Evolutionary conservation across 2,113 vertebrate genomes (phyloP), one percentile per base, ranked within the genome.

Genomic region (Melanocharis versteri): DNA sequence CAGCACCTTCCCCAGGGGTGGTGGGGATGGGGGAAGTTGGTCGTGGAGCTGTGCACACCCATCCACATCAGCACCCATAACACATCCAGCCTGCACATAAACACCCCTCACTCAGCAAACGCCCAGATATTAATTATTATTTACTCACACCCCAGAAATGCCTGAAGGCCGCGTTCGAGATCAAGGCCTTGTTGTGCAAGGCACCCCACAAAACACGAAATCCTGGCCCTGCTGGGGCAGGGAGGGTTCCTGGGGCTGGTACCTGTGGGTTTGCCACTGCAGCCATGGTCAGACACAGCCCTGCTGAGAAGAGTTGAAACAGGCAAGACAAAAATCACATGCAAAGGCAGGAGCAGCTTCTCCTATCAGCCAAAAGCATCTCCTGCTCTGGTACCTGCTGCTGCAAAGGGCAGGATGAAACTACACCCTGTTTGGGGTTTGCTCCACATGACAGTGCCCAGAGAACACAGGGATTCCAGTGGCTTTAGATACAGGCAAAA

Each of bases 91-190:
- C 92, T 81, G 24, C 71, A 10, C 12, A 50, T 0, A 50, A 93
- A 90, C 89, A 79, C 31, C 65, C 83, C 58, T 20, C 0, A 11
- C 75, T 75, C 87, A 91, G 84, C 87, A 61, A 79, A 96, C 94
- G n/a, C 93, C 96, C 76, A 54, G 21, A 61, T 33, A 51, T 51
- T 94, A 95, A 95, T 96, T 93, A 73, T 47, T 97, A 80, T 96
- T 96, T 96, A 96, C 94, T 60, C 60, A 0, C 22, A 12, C 1
- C 11, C 54, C 54, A 12, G 90, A 0, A 69, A 24, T 5, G 90
- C 90, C 94, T 53, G 50, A 87, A 75, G 90, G 95, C 90, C 3
- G 11, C 2, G 31, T 40, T 83, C 7, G 10, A 93, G 93, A 95
- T 96, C 95, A 95, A 95, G 93, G 94, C 35, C 10, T 6, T 3